phyloP scores from a whole-genome alignment of 2,113 vertebrate genomes.

The Shinisaurus crocodilurus region DNA sequence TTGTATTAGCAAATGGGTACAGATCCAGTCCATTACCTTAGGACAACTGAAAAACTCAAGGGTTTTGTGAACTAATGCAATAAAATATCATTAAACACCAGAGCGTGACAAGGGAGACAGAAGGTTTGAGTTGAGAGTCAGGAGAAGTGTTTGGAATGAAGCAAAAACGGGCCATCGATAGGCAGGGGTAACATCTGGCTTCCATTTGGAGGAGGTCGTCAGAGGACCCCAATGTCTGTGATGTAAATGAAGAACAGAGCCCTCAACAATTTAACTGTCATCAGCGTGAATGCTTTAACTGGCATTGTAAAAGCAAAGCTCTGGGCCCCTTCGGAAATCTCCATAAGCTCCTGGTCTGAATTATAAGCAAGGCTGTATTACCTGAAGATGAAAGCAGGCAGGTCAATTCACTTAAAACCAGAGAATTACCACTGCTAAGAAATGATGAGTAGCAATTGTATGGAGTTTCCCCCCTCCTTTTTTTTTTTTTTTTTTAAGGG shows the following conservation, averaged over 20 bases:
- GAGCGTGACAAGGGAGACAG: slow-evolving; percentile 78
- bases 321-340: slow-evolving; percentile 73
- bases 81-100: slow-evolving; percentile 82
- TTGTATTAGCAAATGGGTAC: slow-evolving; percentile 80
- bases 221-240: slow-evolving; percentile 82
- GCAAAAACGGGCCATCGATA: slow-evolving; percentile 75
- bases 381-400: slow-evolving; percentile 85
- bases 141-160: slow-evolving; percentile 80
- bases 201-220: slow-evolving; percentile 83
- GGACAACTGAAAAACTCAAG: slow-evolving; percentile 76
- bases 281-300: slow-evolving; percentile 82
- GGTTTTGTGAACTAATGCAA: slow-evolving; percentile 79
- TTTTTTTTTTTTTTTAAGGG: slow-evolving; percentile 39
- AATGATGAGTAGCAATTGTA: slow-evolving; percentile 80
- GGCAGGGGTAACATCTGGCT: slow-evolving; percentile 87
- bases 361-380: slow-evolving; percentile 78
- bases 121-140: slow-evolving; percentile 79
- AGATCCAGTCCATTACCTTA: slow-evolving; percentile 81
- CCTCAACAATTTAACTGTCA: slow-evolving; percentile 89
- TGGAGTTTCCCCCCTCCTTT: neutral
- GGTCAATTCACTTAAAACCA: slow-evolving; percentile 78
- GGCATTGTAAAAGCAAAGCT: slow-evolving; percentile 73
- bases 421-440: slow-evolving; percentile 74
- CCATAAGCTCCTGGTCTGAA: slow-evolving; percentile 78
- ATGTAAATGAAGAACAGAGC: slow-evolving; percentile 91